Conservation (phyloP, 2,113 vertebrate species). For the Dolichotis patagonum region DNA sequence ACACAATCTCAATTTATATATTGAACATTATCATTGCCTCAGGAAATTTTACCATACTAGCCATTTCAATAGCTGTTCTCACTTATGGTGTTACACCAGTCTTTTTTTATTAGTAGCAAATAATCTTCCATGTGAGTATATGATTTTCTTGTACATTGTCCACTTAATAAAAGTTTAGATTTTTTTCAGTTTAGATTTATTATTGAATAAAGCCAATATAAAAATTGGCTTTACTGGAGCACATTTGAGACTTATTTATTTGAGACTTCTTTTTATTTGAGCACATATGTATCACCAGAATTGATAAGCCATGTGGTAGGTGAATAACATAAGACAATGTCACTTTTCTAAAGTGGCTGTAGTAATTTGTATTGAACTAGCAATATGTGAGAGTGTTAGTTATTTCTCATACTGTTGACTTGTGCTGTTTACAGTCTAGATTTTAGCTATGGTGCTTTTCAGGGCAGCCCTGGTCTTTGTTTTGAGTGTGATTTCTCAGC, state of each 20-base stretch:
- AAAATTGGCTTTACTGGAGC: not conserved
- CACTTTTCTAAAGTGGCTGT: not conserved
- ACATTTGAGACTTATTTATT: too few species aligned
- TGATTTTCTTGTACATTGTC: not conserved
- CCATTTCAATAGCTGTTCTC: not conserved
- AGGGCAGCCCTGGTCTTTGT: too few species aligned
- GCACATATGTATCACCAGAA: not conserved
- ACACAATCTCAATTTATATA: slow-evolving; percentile 70
- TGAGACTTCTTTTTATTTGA: not conserved
- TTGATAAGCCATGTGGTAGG: not conserved
- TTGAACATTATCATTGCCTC: not conserved
- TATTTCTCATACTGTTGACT: not conserved
- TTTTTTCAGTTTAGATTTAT: not conserved
- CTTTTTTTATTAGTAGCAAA: not conserved
- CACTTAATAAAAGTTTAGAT: not conserved
- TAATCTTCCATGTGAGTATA: not conserved
- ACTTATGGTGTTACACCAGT: not conserved
- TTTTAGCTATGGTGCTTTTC: not conserved
- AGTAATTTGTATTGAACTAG: not conserved
- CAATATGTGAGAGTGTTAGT: not conserved
- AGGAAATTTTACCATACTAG: not conserved
- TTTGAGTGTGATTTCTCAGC: too few species aligned
- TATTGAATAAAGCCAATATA: not conserved
- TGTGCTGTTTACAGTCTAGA: not conserved
- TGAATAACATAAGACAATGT: not conserved